Conservation (phyloP, 2,888 invertebrate genomes). For the Pollenia griseotomentosa region DNA sequence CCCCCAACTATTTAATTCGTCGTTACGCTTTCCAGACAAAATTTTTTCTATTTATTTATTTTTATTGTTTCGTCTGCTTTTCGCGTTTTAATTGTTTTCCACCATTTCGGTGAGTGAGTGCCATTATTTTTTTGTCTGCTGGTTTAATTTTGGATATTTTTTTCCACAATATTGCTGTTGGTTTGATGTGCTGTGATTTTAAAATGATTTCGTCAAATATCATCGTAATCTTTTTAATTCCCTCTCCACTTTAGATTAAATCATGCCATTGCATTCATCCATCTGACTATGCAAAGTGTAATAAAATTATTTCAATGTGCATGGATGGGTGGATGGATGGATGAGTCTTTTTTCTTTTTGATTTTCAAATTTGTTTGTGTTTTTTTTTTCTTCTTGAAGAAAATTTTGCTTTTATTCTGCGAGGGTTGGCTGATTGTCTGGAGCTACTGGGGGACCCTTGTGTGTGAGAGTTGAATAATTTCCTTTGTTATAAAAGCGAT, state of each 20-base stretch:
- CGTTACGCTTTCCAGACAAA: conserved; percentile 1
- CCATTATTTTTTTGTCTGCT: conserved; percentile 62
- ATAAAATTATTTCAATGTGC: conserved; percentile 20
- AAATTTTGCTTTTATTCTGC: conserved; percentile 47
- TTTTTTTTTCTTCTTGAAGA: conserved; percentile 33
- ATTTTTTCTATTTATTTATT: conserved; percentile 31
- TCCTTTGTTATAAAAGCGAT: conserved; percentile 65
- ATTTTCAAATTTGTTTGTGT: not conserved
- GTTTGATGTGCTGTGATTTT: conserved; percentile 65
- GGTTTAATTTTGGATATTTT: conserved; percentile 15
- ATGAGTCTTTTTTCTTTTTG: conserved; percentile 34
- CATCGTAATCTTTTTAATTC: conserved; percentile 49
- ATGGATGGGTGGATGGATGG: conserved; percentile 11
- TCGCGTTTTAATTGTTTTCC: conserved; percentile 65
- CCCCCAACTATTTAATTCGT: conserved; percentile 18
- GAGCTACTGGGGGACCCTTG: not conserved
- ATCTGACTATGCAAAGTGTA: conserved; percentile 35
- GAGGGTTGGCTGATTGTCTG: conserved; percentile 25
- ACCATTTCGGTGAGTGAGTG: conserved; percentile 51
- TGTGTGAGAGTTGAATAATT: conserved; percentile 13
- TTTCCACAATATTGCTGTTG: not conserved
- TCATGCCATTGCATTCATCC: conserved; percentile 3
- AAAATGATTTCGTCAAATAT: conserved; percentile 67
- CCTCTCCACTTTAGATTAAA: conserved; percentile 47
- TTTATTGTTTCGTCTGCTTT: conserved; percentile 56